A percentile compares a stretch with the other conserved stretches of the same genome.
Evolutionary conservation across 2,888 invertebrate species (phyloP).

Genomic region (Anodontia alba): DNA sequence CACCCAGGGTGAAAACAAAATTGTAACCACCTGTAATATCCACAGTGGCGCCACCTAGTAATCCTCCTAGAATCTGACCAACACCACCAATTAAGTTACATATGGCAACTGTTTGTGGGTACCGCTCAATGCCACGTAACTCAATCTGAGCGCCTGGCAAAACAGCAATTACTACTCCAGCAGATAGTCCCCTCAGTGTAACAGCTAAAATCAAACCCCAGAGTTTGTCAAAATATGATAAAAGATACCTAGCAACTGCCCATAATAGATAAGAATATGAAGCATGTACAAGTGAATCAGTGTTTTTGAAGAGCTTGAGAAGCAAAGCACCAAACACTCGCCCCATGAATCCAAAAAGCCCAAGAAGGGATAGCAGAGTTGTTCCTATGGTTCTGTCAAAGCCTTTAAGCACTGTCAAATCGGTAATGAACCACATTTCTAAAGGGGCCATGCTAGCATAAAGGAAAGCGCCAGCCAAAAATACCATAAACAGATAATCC

Average conservation of each 20-base stretch:
- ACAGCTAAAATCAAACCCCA: constrained; percentile 39
- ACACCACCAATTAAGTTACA: constrained; percentile 32
- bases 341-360: constrained; percentile 40
- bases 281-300: constrained; percentile 27
- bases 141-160: constrained; percentile 35
- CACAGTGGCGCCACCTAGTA: constrained; percentile 40
- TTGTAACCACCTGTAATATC: constrained; percentile 47
- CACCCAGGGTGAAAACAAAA: constrained; percentile 39
- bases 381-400: constrained; percentile 27
- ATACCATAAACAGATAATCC: background rate
- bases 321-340: constrained; percentile 21
- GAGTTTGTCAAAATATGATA: constrained; percentile 18
- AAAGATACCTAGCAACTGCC: constrained; percentile 27
- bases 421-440: constrained; percentile 47
- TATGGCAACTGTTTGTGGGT: constrained; percentile 38
- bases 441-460: constrained; percentile 26
- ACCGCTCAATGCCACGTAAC: constrained; percentile 34
- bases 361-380: constrained; percentile 40
- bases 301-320: constrained; percentile 32
- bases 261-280: constrained; percentile 22
- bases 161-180: constrained; percentile 29
- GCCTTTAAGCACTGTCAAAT: constrained; percentile 43
- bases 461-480: constrained; percentile 14
- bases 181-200: constrained; percentile 35
- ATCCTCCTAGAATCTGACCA: constrained; percentile 33